Base-by-base conservation (phyloP, 2,797 vertebrate species). In the Psittacula derbiana region DNA sequence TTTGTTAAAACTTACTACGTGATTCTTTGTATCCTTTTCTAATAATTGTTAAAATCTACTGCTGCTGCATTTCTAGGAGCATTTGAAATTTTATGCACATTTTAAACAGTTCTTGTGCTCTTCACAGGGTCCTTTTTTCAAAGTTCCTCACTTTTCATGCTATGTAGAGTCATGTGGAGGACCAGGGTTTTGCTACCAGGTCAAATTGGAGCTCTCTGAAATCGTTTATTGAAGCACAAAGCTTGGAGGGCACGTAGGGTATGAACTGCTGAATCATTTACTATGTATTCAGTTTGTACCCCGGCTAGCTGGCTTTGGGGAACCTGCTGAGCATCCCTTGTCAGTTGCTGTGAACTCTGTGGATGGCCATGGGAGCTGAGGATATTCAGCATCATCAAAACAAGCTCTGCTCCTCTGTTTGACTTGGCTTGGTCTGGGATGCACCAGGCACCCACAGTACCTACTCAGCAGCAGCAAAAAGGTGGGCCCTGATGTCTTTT, bases 191-290 rank as follows among this genome's bases (percentile, higher is more conserved):
- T 70, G 53, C 58, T 87, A 43, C 86, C 73, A 81, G 58, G 33
- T 85, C 46, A 62, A 4, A n/a, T 1, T 65, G 66, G 86, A 76
- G 57, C 46, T 71, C 66, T 94, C 69, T 44, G n/a, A 73, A 58
- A 78, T 52, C 71, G 52, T 94, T 90, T 92, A 46, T 43, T 80
- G 69, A 92, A 93, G 64, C 60, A 78, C 86, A 95, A 97, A 88
- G 40, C 80, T 92, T 49, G 23, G 15, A 84, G 85, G 79, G 58
- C 31, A 6, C 4, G 1, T 19, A 18, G 71, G 36, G 55, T 74
- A 53, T 69, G 60, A 85, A 76, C 28, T 95, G 94, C 88, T 95
- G 88, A 94, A 80, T 94, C 80, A 60, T 76, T 93, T 88, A 83
- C 28, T 46, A 36, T 80, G 80, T 43, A 62, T 47, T 90, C 65